Base-by-base conservation (phyloP, 2,113 vertebrate species). In the Montifringilla adamsi region DNA sequence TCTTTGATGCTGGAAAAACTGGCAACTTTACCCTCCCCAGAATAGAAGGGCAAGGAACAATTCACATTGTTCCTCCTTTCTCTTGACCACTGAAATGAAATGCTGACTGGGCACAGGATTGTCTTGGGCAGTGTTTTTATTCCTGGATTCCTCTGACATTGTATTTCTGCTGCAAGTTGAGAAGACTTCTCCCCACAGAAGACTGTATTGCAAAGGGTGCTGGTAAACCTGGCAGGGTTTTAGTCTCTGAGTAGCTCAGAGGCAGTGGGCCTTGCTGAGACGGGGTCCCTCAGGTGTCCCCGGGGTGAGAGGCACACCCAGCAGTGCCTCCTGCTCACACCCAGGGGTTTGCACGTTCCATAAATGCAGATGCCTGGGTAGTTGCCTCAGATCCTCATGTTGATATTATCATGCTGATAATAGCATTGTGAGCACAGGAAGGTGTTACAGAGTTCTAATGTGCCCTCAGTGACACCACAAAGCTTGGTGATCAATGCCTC, bases 381-480 rank as follows among this genome's bases (percentile, higher is more conserved):
- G 13, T 8, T 49, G 19, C 49, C 72, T 68, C 53, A 31, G 23
- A 23, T 8, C 28, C 52, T 50, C 52, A 0, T 26, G 11, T 13
- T 64, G n/a, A 2, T n/a, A 27, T 20, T 2, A 13, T 4, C 10
- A 4, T 3, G 64, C 63, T 31, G 52, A 53, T 31, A 31, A 55
- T 1, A 19, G 52, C 52, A 53, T 12, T 53, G 52, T 55, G 44
- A 80, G 23, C 69, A 24, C 23, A 52, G 39, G 14, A 66, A 68
- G 24, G 26, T 18, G 55, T 18, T 24, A 10, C 0, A 15, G 8
- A 18, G 15, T 10, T 31, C 19, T 26, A 22, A 28, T 0, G 1
- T 43, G 37, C 37, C 66, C 20, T 66, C 58, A 28, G 37, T 52
- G 66, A 27, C 24, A 56, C 30, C 35, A 8, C 11, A 4, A 59